Evolutionary conservation across 2,113 vertebrate species (phyloP).

Genomic region (Etheostoma spectabile): DNA sequence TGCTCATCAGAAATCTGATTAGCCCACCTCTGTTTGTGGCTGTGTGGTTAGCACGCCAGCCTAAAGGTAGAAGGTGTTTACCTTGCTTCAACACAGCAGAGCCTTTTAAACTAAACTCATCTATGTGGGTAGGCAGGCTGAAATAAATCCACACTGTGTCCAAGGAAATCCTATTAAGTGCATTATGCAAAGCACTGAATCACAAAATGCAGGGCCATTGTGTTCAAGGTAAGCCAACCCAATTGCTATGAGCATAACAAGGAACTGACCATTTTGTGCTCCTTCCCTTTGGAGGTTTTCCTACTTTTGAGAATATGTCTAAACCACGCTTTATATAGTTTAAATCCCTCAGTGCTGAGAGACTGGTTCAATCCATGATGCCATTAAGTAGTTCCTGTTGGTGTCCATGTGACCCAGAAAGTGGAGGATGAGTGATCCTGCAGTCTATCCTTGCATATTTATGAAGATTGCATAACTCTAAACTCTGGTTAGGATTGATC

Average conservation of each 20-base stretch:
- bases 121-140: conserved; percentile 44
- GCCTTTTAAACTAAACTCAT: conserved; percentile 54
- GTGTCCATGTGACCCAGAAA: conserved; percentile 62
- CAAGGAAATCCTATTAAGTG: conserved; percentile 69
- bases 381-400: conserved; percentile 21
- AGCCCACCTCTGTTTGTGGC: conserved; percentile 44
- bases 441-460: conserved; percentile 27
- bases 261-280: conserved; percentile 49
- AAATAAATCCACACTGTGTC: conserved; percentile 55
- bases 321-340: conserved; percentile 45
- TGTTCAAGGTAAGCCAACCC: conserved; percentile 58
- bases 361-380: conserved; percentile 42
- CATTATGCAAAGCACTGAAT: conserved; percentile 70
- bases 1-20: conserved; percentile 52
- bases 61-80: conserved; percentile 62
- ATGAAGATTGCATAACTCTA: conserved; percentile 16
- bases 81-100: conserved; percentile 55
- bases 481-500: not conserved
- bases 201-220: conserved; percentile 60
- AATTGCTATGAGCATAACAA: conserved; percentile 46
- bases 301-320: conserved; percentile 47
- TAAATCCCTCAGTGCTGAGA: conserved; percentile 48
- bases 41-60: conserved; percentile 49
- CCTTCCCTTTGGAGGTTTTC: conserved; percentile 47
- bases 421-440: conserved; percentile 17